These are phyloP conservation scores for Omphaloscelis lunosa DNA, from an alignment of 2,888 invertebrate genomes.

Conservation along the genomic window DNA sequence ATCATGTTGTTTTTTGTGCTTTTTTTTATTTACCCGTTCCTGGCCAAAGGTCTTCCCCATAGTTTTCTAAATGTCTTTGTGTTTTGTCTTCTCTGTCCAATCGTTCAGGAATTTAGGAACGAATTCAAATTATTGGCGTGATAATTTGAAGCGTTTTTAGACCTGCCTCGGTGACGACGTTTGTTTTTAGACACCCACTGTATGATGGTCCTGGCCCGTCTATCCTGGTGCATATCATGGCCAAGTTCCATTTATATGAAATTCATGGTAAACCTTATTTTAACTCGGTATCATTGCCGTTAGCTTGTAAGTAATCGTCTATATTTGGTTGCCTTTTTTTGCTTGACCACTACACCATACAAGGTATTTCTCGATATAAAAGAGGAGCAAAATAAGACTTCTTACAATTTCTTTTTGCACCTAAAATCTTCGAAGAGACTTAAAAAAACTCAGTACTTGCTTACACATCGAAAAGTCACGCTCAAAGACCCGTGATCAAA, in stretches of 20 bases:
- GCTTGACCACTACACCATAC: background rate
- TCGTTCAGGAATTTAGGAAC: too few relatives aligned
- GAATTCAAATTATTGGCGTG: too few relatives aligned
- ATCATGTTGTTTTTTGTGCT: background rate
- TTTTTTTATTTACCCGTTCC: background rate
- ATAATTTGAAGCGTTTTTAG: too few relatives aligned
- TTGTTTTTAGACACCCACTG: background rate
- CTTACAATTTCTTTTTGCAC: background rate
- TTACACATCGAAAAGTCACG: slow-evolving; percentile 4
- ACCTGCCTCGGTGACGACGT: too few relatives aligned
- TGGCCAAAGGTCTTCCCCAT: background rate
- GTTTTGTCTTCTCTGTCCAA: background rate
- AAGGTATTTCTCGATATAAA: background rate
- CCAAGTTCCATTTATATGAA: background rate
- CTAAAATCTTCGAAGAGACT: too few relatives aligned
- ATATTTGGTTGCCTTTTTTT: background rate
- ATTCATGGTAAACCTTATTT: background rate
- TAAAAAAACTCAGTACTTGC: background rate
- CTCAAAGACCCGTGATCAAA: slow-evolving; percentile 23
- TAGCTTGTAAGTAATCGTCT: background rate
- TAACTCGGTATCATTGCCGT: background rate
- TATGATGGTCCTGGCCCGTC: background rate
- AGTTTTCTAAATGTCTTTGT: background rate
- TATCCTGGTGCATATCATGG: background rate
- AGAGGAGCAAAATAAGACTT: background rate